These are phyloP conservation scores for Andrena praecox DNA, from an alignment of 2,888 invertebrate species.

Conservation along the genomic window DNA sequence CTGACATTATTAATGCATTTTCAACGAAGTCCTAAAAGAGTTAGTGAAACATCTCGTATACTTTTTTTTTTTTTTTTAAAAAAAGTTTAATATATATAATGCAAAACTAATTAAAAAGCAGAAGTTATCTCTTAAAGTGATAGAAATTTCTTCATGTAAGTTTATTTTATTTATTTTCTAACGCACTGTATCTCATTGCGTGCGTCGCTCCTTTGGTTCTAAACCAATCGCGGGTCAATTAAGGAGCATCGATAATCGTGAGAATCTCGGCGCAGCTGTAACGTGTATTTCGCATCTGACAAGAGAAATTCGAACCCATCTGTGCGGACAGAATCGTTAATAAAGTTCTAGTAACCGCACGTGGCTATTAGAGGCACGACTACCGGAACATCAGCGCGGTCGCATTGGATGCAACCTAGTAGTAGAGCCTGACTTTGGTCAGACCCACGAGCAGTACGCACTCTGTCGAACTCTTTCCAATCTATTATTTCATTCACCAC, in stretches of 20 bases:
- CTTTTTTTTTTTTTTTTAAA: background rate
- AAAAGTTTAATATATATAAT: background rate
- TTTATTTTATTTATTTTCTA: background rate
- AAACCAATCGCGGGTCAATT: background rate
- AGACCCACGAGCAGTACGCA: slow-evolving; percentile 21
- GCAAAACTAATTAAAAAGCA: background rate
- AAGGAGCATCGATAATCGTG: background rate
- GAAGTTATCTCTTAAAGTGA: background rate
- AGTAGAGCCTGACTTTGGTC: slow-evolving; percentile 42
- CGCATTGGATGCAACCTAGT: slow-evolving; percentile 58
- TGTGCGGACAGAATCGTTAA: background rate
- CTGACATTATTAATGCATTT: background rate
- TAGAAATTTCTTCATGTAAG: too few species aligned
- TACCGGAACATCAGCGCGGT: slow-evolving; percentile 45
- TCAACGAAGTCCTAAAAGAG: background rate
- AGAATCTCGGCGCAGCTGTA: background rate
- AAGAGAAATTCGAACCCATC: slow-evolving; percentile 26
- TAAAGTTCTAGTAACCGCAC: slow-evolving; percentile 42
- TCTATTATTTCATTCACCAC: background rate
- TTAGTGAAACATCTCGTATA: background rate
- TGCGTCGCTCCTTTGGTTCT: background rate
- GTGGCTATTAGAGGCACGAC: slow-evolving; percentile 25
- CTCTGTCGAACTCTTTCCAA: background rate
- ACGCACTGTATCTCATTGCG: background rate
- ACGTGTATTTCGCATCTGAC: background rate